phyloP scores from a whole-genome alignment of 2,797 vertebrate species.

The Eleutherodactylus coqui region DNA sequence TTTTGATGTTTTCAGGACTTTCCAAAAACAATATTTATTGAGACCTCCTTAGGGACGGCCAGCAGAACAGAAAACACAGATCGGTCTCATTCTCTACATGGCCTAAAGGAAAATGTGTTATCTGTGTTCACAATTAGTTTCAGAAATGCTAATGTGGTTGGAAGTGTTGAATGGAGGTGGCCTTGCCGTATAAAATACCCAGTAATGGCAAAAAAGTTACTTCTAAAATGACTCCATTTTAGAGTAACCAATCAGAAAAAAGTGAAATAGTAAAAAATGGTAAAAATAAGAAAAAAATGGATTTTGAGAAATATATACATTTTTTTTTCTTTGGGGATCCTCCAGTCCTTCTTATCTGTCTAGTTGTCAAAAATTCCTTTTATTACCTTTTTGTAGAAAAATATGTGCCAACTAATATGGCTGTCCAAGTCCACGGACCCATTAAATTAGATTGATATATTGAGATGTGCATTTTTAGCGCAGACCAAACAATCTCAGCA shows the following conservation, averaged over 20 bases:
- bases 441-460: too few relatives aligned
- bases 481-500: too few relatives aligned
- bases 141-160: neutral
- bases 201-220: neutral
- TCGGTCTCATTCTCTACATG: neutral
- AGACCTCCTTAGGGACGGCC: constrained; percentile 20
- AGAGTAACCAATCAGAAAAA: neutral
- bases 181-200: neutral
- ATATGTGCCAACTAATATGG: too few relatives aligned
- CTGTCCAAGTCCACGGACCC: too few relatives aligned
- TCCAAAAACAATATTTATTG: constrained; percentile 47
- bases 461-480: too few relatives aligned
- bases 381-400: too few relatives aligned
- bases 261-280: too few relatives aligned
- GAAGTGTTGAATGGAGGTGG: neutral
- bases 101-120: neutral
- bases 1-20: constrained; percentile 30
- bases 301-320: too few relatives aligned
- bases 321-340: too few relatives aligned
- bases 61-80: constrained; percentile 32
- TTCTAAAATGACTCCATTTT: neutral
- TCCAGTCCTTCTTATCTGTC: too few relatives aligned
- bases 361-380: too few relatives aligned
- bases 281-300: too few relatives aligned
- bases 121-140: neutral